Evolutionary conservation across 2,797 vertebrate genomes (phyloP).

Genomic region (Australoheros facetus): DNA sequence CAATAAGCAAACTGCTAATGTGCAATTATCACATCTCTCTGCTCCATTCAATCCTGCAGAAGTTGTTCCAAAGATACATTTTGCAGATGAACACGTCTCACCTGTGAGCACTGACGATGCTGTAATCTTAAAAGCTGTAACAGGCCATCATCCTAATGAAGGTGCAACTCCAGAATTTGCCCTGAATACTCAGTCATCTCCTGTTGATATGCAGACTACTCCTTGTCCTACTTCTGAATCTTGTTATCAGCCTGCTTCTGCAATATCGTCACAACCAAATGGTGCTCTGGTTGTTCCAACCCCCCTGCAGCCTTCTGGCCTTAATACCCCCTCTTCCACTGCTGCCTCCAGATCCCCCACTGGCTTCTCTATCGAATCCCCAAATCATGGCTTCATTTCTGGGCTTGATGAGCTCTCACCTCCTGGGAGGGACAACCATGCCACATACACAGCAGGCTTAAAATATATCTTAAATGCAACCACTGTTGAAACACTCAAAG

Average conservation of each 20-base stretch:
- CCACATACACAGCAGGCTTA: constrained; percentile 18
- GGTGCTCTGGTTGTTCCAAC: constrained; percentile 4
- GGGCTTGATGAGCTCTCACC: not conserved
- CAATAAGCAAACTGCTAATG: constrained; percentile 2
- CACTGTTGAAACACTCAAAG: not conserved
- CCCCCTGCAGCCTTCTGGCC: constrained; percentile 38
- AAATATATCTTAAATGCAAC: constrained; percentile 38
- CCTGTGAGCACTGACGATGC: not conserved
- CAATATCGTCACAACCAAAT: not conserved
- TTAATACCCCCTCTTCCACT: constrained; percentile 13
- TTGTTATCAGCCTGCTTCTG: not conserved
- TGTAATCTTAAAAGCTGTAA: not conserved
- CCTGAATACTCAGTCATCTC: not conserved
- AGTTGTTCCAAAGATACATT: constrained; percentile 51
- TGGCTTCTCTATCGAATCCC: constrained; percentile 8
- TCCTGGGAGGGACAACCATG: constrained; percentile 8
- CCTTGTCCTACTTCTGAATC: constrained; percentile 1
- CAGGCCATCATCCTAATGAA: not conserved
- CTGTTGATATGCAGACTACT: constrained; percentile 6
- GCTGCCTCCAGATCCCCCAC: constrained; percentile 8
- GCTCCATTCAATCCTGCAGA: constrained; percentile 35
- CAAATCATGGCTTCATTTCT: constrained; percentile 30
- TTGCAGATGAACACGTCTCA: not conserved
- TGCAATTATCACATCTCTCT: not conserved
- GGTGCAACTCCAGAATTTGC: not conserved